Conservation (phyloP, 2,888 invertebrate genomes). For the Pammene aurita region DNA sequence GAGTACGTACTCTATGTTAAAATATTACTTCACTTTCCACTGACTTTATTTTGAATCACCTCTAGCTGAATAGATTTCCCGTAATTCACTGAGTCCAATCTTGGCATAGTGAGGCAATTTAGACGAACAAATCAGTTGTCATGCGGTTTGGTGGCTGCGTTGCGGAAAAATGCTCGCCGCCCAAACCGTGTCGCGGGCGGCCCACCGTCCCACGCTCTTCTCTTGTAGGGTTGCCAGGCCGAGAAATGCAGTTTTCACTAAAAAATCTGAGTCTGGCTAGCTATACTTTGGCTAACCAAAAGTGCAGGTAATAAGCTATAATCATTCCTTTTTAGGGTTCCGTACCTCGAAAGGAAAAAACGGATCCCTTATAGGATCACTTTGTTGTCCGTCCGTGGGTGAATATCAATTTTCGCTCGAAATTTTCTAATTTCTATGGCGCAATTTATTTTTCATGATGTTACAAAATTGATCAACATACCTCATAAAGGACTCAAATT, state of each 20-base stretch:
- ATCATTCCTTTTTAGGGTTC: too few species aligned
- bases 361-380: too few species aligned
- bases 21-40: background rate
- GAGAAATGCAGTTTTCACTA: background rate
- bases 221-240: constrained; percentile 35
- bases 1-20: background rate
- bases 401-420: too few species aligned
- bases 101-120: constrained; percentile 45
- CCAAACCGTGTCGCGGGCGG: constrained; percentile 71
- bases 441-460: too few species aligned
- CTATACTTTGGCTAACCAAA: too few species aligned
- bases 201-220: constrained; percentile 44
- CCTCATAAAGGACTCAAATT: too few species aligned
- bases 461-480: too few species aligned
- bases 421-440: too few species aligned
- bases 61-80: constrained; percentile 16
- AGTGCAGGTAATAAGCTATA: too few species aligned
- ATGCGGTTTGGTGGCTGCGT: constrained; percentile 63
- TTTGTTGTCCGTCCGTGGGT: too few species aligned
- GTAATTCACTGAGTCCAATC: constrained; percentile 22
- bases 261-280: background rate
- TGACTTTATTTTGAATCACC: background rate
- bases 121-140: constrained; percentile 70
- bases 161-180: constrained; percentile 75
- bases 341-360: too few species aligned